Percentiles rank a stretch among this genome's conserved stretches.
These are phyloP conservation scores for Salvelinus namaycush DNA, from an alignment of 2,113 vertebrate species.

Conservation along the genomic window DNA sequence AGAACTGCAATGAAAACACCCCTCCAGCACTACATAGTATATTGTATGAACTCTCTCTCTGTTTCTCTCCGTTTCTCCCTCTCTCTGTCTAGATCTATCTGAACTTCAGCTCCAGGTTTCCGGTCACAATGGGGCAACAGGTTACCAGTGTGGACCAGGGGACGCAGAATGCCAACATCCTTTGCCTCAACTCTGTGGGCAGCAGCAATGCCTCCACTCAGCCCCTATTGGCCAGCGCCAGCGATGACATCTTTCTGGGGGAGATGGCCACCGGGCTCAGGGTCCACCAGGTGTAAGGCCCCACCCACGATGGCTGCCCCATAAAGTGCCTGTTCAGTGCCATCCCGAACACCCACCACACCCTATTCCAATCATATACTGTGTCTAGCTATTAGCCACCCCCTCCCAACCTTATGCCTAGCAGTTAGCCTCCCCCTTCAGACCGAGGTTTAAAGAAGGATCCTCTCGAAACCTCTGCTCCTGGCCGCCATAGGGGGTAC, in stretches of 20 bases:
- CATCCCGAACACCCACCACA: constrained; percentile 25
- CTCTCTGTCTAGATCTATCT: constrained; percentile 82
- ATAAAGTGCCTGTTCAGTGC: constrained; percentile 67
- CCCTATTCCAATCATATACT: not conserved
- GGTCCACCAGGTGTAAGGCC: constrained; percentile 57
- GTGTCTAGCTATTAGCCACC: not conserved
- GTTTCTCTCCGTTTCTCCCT: not conserved
- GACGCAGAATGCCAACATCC: constrained; percentile 54
- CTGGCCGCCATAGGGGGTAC: not conserved
- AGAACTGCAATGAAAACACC: not conserved
- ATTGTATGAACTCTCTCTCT: not conserved
- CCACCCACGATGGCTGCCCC: constrained; percentile 48
- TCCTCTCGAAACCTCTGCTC: not conserved
- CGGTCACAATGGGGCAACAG: constrained; percentile 56
- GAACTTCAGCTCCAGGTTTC: constrained; percentile 82
- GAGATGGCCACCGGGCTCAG: constrained; percentile 47
- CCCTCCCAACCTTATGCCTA: not conserved
- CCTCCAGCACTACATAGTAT: not conserved
- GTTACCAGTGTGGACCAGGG: constrained; percentile 54
- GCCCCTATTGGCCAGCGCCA: constrained; percentile 84
- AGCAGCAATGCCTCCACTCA: constrained; percentile 80
- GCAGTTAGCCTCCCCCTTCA: not conserved
- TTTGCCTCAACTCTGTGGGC: constrained; percentile 77
- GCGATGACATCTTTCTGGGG: constrained; percentile 80
- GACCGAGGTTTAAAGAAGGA: not conserved